phyloP scores from a whole-genome alignment of 2,797 vertebrate species.

The Apogon talboti region DNA sequence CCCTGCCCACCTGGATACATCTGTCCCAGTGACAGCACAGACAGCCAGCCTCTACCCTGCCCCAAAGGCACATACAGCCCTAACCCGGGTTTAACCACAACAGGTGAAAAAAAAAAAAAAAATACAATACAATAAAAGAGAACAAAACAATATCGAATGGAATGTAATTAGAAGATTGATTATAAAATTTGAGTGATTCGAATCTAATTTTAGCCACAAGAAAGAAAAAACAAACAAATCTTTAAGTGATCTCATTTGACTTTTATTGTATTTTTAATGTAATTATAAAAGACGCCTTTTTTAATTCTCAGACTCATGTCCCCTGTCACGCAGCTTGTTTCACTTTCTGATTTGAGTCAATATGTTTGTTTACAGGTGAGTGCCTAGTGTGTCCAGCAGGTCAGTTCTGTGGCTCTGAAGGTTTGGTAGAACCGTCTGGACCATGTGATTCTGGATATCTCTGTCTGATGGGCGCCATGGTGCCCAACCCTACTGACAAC shows the following conservation, averaged over 20 bases:
- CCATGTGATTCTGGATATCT: constrained; percentile 82
- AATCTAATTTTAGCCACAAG: no score
- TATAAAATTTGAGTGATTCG: no score
- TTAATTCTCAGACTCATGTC: background rate
- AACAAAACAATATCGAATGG: no score
- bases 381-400: constrained; percentile 83
- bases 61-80: constrained; percentile 89
- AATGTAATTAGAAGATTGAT: no score
- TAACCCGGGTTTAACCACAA: constrained; percentile 77
- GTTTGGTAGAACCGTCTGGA: constrained; percentile 82
- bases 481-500: constrained; percentile 84
- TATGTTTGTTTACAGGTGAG: constrained; percentile 77
- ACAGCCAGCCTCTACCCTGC: constrained; percentile 85
- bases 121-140: no score
- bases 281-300: no score
- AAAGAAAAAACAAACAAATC: no score
- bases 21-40: constrained; percentile 84
- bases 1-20: constrained; percentile 86
- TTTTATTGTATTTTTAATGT: no score
- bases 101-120: constrained; percentile 61
- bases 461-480: constrained; percentile 78
- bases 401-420: constrained; percentile 84
- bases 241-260: no score
- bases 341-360: constrained; percentile 25
- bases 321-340: constrained; percentile 32